Percentiles rank a stretch among this genome's conserved stretches.
Conservation (phyloP, 2,113 vertebrate species). For the Acanthisitta chloris region DNA sequence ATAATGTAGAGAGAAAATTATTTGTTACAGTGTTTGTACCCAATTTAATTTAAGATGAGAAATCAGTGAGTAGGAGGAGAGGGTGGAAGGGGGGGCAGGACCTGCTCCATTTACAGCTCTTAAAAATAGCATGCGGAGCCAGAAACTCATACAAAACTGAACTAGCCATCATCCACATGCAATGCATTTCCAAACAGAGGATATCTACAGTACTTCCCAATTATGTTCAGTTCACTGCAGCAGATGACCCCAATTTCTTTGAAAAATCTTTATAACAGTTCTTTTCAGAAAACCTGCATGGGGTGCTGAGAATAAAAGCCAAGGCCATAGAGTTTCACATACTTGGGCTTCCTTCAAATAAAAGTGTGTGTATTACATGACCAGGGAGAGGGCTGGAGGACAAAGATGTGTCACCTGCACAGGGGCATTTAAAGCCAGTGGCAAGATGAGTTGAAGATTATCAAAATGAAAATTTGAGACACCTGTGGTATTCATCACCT, state of each 20-base stretch:
- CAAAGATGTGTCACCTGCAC: background rate
- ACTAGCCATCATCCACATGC: background rate
- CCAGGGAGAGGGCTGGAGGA: background rate
- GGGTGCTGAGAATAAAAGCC: conserved; percentile 2
- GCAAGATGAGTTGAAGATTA: background rate
- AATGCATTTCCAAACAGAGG: conserved; percentile 42
- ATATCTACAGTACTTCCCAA: conserved; percentile 44
- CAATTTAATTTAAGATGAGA: conserved; percentile 51
- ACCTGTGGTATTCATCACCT: background rate
- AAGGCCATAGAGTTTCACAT: background rate
- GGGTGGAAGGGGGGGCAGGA: background rate
- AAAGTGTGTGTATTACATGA: background rate
- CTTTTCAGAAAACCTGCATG: conserved; percentile 42
- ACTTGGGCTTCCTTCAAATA: conserved; percentile 10
- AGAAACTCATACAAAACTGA: conserved; percentile 23
- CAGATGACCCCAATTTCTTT: conserved; percentile 41
- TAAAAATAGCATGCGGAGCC: conserved; percentile 34
- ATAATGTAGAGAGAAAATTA: background rate
- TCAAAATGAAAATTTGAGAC: background rate
- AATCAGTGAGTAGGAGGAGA: conserved; percentile 6
- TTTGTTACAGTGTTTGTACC: conserved; percentile 37
- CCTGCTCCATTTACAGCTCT: conserved; percentile 38
- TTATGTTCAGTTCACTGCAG: conserved; percentile 50
- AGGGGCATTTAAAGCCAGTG: background rate
- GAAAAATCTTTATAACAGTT: conserved; percentile 50